Base-by-base conservation (phyloP, 53 echinoderm and acorn worm genomes). In the Henricia sp. region DNA sequence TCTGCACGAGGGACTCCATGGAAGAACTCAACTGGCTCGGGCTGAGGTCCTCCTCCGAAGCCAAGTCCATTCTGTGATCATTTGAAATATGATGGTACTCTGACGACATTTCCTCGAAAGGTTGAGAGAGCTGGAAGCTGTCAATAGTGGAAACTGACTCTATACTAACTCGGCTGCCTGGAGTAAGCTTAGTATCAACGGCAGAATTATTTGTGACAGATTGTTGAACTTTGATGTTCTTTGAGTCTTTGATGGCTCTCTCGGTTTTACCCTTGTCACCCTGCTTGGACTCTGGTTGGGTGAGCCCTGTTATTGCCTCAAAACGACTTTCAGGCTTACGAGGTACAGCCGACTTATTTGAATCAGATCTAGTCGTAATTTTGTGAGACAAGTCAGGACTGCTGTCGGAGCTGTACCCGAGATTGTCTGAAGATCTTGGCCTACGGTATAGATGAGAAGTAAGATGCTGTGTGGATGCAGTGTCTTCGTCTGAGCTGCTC, bases 371-470 rank as follows among this genome's bases (percentile, higher is more conserved):
- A 12, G 71, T 23, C 39, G 85, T 74, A 6, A 71, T 42, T 74
- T 59, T 87, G 26, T 87, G 77, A 23, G 82, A 86, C 13, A 89
- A 90, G 35, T 83, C 83, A 24, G 84, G 89, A 85, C 96, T 93
- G 82, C 96, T 96, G 69, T 96, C 96, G 21, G 96, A 96, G 68
- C 93, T 93, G 65, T 69, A 93, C 1, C 96, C 96, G 37, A 96
- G 82, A 54, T 96, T 93, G 65, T 96, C 93, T 25, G 87, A 72
- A 48, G 95, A 93, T 50, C 59, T 80, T 1, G 93, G 96, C 25
- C 39, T 86, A 25, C 88, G 72, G 71, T 96, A 96, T 1, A 96
- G 72, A 17, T 84, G 82, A 32, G 89, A 76, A 13, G 83, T 38
- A 4, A 85, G 78, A 1, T 68, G 77, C 38, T 71, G 51, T 38